Percentiles rank a stretch among this genome's conserved stretches.
These are phyloP conservation scores for Drosophila birchii DNA, from an alignment of 2,888 invertebrate species.

Conservation along the genomic window DNA sequence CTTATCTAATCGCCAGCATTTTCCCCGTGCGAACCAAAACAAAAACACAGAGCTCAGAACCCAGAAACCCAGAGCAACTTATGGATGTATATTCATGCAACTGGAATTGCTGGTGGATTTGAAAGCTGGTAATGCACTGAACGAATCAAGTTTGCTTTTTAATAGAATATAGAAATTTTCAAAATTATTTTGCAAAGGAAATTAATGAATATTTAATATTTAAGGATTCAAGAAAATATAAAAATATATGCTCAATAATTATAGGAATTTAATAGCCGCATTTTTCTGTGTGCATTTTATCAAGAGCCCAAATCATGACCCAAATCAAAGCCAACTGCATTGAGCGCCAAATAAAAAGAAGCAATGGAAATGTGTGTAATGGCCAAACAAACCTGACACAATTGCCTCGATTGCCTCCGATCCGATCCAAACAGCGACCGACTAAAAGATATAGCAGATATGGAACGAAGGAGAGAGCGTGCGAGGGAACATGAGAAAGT, in stretches of 20 bases:
- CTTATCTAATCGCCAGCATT: slow-evolving; percentile 67
- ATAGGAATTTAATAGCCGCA: too few relatives aligned
- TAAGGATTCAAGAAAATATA: too few relatives aligned
- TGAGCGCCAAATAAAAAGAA: slow-evolving; percentile 41
- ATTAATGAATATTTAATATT: not conserved
- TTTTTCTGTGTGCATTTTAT: slow-evolving; percentile 23
- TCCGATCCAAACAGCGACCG: slow-evolving; percentile 10
- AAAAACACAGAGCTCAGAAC: slow-evolving; percentile 24
- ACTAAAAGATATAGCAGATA: slow-evolving; percentile 15
- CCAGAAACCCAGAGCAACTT: slow-evolving; percentile 23
- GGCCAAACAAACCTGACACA: slow-evolving; percentile 46
- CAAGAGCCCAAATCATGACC: slow-evolving; percentile 52
- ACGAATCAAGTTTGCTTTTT: not conserved
- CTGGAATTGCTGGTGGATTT: slow-evolving; percentile 30
- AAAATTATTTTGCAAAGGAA: not conserved
- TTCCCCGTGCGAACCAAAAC: slow-evolving; percentile 43
- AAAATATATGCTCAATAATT: too few relatives aligned
- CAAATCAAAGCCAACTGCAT: slow-evolving; percentile 63
- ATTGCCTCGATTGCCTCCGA: slow-evolving; percentile 25
- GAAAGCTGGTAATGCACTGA: not conserved
- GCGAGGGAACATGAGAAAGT: slow-evolving; percentile 11
- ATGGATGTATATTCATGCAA: slow-evolving; percentile 30
- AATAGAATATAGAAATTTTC: not conserved
- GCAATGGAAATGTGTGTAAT: slow-evolving; percentile 29
- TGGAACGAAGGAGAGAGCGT: slow-evolving; percentile 7